Evolutionary conservation across 37 sponge, comb jelly and placozoan species (phyloP), one percentile per base, ranked within the genome.

Genomic region (Diacarnus erythraeanus): DNA sequence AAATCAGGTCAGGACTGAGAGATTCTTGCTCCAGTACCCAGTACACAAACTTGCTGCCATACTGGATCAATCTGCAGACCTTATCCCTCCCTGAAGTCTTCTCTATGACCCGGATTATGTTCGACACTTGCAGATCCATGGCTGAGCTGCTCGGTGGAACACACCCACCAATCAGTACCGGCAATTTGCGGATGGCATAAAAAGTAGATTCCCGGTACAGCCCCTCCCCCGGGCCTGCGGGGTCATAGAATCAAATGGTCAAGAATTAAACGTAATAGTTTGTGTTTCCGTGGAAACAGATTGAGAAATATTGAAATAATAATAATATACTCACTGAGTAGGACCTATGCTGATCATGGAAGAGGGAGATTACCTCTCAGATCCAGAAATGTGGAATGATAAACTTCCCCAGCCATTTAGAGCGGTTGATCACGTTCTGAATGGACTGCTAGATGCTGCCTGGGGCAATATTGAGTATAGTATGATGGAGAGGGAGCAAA

Each of bases 41-140:
- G 18, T 80, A 80, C 42, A 87, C 35, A 29, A 87, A 77, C 69
- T 77, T 80, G 56, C 85, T 64, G 38, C 75, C 81, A 65, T 92
- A 92, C 78, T 92, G 93, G 27, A 92, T 58, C 44, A 88, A 18
- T 64, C 93, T 91, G 83, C 83, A 91, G n/a, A 91, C 18, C 26
- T 67, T 78, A 77, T 91, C 91, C 39, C 91, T 85, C 8, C 87
- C 91, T 29, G 87, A 74, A 1, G 91, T 83, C 63, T 86, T 86
- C 27, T 85, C 83, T 3, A 79, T 38, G 18, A 91, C 26, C 54
- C 59, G 64, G 56, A 91, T 64, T n/a, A 83, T 64, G 15, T 57
- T 41, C 23, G 74, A 71, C 18, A 72, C 64, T 30, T 65, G 31
- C 34, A 65, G 3, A 8, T 65, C 66, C 66, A 65, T 65, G n/a